Conservation (phyloP, 2,113 vertebrate genomes). For the Gambusia affinis region DNA sequence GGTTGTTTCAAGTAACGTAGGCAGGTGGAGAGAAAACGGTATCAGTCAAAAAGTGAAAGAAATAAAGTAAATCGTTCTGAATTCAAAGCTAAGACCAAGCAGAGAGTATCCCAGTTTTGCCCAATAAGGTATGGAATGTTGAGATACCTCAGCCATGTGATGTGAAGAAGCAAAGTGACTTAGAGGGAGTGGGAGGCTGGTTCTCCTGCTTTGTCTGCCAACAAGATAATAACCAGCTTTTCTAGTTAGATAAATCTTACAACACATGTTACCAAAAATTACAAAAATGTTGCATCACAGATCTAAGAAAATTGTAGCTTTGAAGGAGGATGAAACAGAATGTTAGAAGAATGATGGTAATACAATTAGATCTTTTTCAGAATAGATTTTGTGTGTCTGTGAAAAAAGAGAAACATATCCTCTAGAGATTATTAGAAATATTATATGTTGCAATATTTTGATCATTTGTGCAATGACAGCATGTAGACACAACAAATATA, state of each 20-base stretch:
- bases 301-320: conserved; percentile 27
- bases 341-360: conserved; percentile 14
- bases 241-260: conserved; percentile 27
- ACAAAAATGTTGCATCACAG: conserved; percentile 66
- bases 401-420: background rate
- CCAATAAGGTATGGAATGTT: conserved; percentile 83
- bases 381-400: background rate
- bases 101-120: conserved; percentile 57
- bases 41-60: conserved; percentile 20
- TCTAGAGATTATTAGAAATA: background rate
- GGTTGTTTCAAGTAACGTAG: conserved; percentile 8
- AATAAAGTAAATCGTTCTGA: conserved; percentile 40
- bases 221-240: conserved; percentile 44
- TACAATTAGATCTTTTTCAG: conserved; percentile 9
- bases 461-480: background rate
- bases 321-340: conserved; percentile 7
- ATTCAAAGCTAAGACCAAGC: conserved; percentile 43
- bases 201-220: conserved; percentile 26
- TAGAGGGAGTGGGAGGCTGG: conserved; percentile 39
- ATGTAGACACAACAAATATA: background rate
- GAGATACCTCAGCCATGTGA: conserved; percentile 72
- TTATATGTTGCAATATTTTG: background rate
- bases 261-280: conserved; percentile 40
- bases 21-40: conserved; percentile 41
- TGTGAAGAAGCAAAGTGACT: conserved; percentile 66